phyloP scores from a whole-genome alignment of 2,888 invertebrate species.

The Cantharis rustica region DNA sequence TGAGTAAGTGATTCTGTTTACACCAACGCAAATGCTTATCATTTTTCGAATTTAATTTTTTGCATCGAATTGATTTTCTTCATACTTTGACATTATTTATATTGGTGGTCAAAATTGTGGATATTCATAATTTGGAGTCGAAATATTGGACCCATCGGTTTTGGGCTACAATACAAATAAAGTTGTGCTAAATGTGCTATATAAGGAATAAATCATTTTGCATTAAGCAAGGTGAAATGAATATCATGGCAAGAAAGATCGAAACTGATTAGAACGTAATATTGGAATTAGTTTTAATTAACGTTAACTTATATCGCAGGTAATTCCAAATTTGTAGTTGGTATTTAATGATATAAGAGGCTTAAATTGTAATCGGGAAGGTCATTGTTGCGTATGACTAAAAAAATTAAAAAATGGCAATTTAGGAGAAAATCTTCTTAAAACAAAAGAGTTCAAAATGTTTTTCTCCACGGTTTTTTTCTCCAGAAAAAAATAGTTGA shows the following conservation, averaged over 20 bases:
- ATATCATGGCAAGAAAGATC: slow-evolving; percentile 3
- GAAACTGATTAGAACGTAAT: slow-evolving; percentile 2
- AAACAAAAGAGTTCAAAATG: too few relatives aligned
- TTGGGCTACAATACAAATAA: background rate
- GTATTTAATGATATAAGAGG: background rate
- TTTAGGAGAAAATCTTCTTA: too few relatives aligned
- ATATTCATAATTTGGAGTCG: background rate
- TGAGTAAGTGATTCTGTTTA: slow-evolving; percentile 25
- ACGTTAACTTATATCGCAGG: background rate
- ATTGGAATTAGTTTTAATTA: background rate
- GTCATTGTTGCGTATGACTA: background rate
- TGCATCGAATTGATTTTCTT: background rate
- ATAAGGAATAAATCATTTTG: slow-evolving; percentile 17
- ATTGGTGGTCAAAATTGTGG: background rate
- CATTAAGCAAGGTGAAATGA: slow-evolving; percentile 18
- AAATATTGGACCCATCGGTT: background rate
- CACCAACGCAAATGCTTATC: slow-evolving; percentile 34
- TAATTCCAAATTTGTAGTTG: background rate
- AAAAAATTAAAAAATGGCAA: background rate
- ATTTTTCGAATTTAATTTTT: slow-evolving; percentile 20
- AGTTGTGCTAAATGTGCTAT: slow-evolving; percentile 8
- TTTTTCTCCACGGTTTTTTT: too few relatives aligned
- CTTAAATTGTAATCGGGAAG: background rate
- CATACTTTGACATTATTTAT: background rate
- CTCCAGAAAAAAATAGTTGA: background rate